These are phyloP conservation scores for Limulus polyphemus DNA, from an alignment of 2,888 invertebrate species.

Conservation along the genomic window DNA sequence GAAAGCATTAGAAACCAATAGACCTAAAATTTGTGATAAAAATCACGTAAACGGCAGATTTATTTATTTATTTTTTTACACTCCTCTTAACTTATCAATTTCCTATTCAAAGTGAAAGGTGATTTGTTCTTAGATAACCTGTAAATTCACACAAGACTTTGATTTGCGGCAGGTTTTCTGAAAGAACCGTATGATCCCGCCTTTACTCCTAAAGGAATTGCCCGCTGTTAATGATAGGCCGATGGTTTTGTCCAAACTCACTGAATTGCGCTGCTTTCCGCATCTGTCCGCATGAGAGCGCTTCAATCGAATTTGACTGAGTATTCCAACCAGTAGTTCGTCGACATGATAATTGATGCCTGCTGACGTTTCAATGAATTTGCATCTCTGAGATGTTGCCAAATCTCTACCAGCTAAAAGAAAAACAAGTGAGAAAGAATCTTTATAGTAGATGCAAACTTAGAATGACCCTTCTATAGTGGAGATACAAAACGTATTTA, in stretches of 20 bases:
- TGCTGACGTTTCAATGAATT: conserved; percentile 38
- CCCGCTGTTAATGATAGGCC: background rate
- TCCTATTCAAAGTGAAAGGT: no score
- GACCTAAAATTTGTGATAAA: no score
- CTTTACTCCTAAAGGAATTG: conserved; percentile 23
- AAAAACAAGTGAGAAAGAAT: background rate
- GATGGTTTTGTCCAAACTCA: background rate
- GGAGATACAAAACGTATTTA: no score
- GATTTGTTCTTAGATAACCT: conserved; percentile 26
- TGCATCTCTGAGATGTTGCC: conserved; percentile 35
- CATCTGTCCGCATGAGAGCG: conserved; percentile 11
- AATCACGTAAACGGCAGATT: no score
- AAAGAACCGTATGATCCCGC: conserved; percentile 23
- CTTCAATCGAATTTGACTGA: conserved; percentile 36
- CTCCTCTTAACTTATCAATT: no score
- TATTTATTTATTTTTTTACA: no score
- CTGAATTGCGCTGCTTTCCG: conserved; percentile 19
- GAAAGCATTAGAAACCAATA: no score
- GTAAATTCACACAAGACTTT: conserved; percentile 37
- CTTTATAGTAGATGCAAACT: no score
- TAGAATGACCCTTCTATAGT: no score
- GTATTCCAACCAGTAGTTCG: conserved; percentile 37
- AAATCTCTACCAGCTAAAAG: conserved; percentile 35
- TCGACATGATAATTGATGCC: conserved; percentile 38
- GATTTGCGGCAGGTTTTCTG: conserved; percentile 28